These are phyloP conservation scores for Luperina testacea DNA, from an alignment of 2,888 invertebrate species.

Conservation along the genomic window DNA sequence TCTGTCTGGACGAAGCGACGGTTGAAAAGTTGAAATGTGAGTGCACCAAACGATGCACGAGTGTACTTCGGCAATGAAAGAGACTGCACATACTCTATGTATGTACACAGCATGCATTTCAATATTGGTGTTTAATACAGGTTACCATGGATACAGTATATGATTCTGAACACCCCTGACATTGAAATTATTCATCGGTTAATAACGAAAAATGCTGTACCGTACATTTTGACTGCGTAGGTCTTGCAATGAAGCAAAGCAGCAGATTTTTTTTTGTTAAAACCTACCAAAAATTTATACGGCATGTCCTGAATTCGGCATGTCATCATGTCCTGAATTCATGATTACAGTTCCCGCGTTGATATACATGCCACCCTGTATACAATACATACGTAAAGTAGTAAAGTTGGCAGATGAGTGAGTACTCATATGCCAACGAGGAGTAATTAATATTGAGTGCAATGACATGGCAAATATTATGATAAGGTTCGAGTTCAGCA, in stretches of 20 bases:
- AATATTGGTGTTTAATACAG: slow-evolving; percentile 19
- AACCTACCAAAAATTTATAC: no score
- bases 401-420: not conserved
- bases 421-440: not conserved
- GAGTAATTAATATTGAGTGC: slow-evolving; percentile 25
- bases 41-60: slow-evolving; percentile 29
- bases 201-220: no score
- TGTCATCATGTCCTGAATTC: no score
- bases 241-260: no score
- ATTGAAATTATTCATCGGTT: no score
- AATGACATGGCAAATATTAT: slow-evolving; percentile 32
- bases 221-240: no score
- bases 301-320: no score
- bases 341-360: not conserved
- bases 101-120: slow-evolving; percentile 24
- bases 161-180: no score
- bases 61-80: slow-evolving; percentile 25
- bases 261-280: no score
- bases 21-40: slow-evolving; percentile 30
- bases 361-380: not conserved
- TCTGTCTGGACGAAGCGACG: slow-evolving; percentile 2
- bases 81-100: slow-evolving; percentile 6
- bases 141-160: no score
- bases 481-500: slow-evolving; percentile 14
- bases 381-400: not conserved